phyloP scores from a whole-genome alignment of 2,797 vertebrate species.

The Pithecia hirsuta region DNA sequence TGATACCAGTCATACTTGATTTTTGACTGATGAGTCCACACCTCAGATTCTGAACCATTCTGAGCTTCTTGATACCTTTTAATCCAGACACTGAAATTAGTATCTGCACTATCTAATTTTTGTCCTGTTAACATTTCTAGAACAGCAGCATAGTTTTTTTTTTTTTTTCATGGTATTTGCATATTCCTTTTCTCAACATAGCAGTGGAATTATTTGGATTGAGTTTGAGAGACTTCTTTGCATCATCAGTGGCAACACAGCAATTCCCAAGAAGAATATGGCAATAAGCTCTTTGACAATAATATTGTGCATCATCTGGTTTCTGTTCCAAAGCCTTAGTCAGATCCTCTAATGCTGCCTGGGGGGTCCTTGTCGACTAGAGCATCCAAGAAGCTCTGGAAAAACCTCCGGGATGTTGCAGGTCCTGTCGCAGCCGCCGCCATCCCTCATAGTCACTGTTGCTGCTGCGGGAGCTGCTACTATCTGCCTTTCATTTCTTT shows the following conservation, averaged over 20 bases:
- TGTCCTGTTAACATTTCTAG: constrained; percentile 92
- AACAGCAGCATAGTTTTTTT: constrained; percentile 90
- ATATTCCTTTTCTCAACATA: constrained; percentile 89
- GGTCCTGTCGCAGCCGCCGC: constrained; percentile 61
- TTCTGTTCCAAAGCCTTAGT: constrained; percentile 91
- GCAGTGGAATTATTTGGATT: constrained; percentile 85
- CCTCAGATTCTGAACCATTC: constrained; percentile 80
- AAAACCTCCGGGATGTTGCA: constrained; percentile 70
- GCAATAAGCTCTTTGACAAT: constrained; percentile 96
- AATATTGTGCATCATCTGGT: constrained; percentile 89
- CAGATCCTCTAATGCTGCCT: constrained; percentile 87
- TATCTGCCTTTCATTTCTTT: background rate
- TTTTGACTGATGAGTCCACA: too few species aligned
- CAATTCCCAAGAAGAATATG: constrained; percentile 95
- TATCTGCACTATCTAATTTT: constrained; percentile 90
- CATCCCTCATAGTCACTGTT: background rate
- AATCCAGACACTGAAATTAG: constrained; percentile 92
- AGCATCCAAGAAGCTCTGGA: constrained; percentile 76
- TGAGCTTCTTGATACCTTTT: constrained; percentile 92
- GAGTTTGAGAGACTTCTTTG: constrained; percentile 85
- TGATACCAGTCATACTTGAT: constrained; percentile 93
- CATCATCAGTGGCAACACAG: constrained; percentile 85
- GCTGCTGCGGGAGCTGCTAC: background rate
- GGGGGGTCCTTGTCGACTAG: constrained; percentile 82
- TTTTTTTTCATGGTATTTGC: constrained; percentile 94